Evolutionary conservation across 2,113 vertebrate genomes (phyloP), one percentile per base, ranked within the genome.

Genomic region (Istiophorus platypterus): DNA sequence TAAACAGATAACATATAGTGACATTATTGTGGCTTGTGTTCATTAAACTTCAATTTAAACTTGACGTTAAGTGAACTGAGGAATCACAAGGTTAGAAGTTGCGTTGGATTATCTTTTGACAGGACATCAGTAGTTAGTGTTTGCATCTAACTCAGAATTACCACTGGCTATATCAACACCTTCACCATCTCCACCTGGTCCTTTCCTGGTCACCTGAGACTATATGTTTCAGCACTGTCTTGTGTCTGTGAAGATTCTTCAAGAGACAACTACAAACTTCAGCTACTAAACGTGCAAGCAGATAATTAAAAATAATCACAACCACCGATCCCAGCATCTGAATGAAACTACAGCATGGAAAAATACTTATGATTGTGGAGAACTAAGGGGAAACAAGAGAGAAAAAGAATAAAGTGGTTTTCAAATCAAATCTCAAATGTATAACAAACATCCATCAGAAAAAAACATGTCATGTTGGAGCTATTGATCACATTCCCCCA

Each of bases 401-500:
- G 34, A 7, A 47, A 73, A 8, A 11, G 1, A 39, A 12, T 5
- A 15, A 4, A 66, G 13, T 54, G 17, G 24, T 65, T 72, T 68
- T 62, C 26, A 59, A 72, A 67, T 66, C 15, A 66, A 66, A 67
- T 67, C 62, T 41, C 31, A 70, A 47, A 74, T 14, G 22, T 45
- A n/a, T 62, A 37, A 34, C 41, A 70, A 72, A 62, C 47, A 65
- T 86, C 42, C 29, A 4, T 68, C 0, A 65, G 58, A 71, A 72
- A 83, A 62, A 47, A 72, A 2, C 41, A 54, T 15, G 37, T 27
- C 15, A 42, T 11, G 15, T 39, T 56, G 24, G 34, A 61, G 27
- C 15, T 75, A 84, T 80, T 82, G 84, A 82, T 82, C 84, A 69
- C 24, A 72, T 63, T 72, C 71, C 34, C 49, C 24, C 29, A 76